Percentiles rank a stretch among this genome's conserved stretches.
phyloP scores from a whole-genome alignment of 2,888 invertebrate species.

The Eupithecia dodoneata region DNA sequence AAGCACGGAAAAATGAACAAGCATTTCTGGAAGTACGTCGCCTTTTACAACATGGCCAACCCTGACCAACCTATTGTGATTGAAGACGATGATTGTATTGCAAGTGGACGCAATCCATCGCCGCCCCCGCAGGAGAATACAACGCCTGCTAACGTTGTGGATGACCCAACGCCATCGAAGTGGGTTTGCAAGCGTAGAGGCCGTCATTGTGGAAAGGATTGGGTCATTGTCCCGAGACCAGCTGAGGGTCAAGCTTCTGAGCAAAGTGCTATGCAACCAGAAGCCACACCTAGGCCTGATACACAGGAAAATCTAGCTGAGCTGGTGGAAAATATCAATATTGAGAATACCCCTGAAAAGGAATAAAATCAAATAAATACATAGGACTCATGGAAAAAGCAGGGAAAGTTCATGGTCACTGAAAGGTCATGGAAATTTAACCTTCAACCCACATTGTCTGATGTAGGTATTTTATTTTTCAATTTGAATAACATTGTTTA shows the following conservation, averaged over 20 bases:
- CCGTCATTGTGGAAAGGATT: constrained; percentile 34
- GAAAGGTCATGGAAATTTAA: constrained; percentile 13
- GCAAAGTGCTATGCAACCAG: constrained; percentile 30
- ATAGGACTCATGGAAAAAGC: constrained; percentile 16
- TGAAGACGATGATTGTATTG: constrained; percentile 31
- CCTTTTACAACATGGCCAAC: constrained; percentile 33
- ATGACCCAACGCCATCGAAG: constrained; percentile 26
- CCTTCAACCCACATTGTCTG: constrained; percentile 20
- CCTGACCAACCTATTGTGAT: constrained; percentile 40
- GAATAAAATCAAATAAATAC: constrained; percentile 30
- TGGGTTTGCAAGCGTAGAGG: constrained; percentile 29
- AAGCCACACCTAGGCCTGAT: constrained; percentile 14
- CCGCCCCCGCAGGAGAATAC: constrained; percentile 30
- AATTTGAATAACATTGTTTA: background rate
- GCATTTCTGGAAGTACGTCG: constrained; percentile 37
- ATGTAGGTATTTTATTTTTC: constrained; percentile 28
- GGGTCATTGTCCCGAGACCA: constrained; percentile 21
- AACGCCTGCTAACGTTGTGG: constrained; percentile 19
- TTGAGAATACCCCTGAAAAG: constrained; percentile 30
- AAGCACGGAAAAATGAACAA: constrained; percentile 40
- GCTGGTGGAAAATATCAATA: constrained; percentile 49
- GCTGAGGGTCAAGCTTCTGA: constrained; percentile 29
- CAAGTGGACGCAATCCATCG: constrained; percentile 37
- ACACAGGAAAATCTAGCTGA: constrained; percentile 45
- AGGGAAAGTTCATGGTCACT: background rate